Evolutionary conservation across 1,140 invertebrate genomes (phyloP).

Genomic region (Cyclina sinensis): DNA sequence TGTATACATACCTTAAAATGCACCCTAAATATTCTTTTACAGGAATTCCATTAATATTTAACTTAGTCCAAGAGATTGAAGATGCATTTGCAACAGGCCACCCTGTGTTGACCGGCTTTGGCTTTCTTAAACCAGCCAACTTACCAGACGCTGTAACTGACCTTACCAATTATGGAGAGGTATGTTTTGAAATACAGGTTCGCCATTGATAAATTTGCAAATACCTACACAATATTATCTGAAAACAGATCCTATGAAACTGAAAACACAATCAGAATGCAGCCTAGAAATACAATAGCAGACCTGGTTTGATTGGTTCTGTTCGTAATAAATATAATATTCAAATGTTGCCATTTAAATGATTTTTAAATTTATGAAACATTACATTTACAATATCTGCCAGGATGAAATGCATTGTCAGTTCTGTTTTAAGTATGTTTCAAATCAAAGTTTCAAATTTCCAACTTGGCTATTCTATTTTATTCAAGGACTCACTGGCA

Average conservation of each 20-base stretch:
- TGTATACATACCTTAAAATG: neutral
- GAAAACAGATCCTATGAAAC: neutral
- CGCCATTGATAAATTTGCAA: slow-evolving; percentile 18
- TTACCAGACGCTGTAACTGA: slow-evolving; percentile 16
- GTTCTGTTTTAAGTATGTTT: neutral
- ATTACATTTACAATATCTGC: neutral
- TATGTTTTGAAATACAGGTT: no score
- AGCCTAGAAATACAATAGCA: no score
- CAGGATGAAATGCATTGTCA: neutral
- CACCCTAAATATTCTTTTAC: neutral
- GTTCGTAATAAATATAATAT: no score
- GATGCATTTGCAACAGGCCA: slow-evolving; percentile 1
- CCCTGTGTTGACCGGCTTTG: slow-evolving; percentile 20
- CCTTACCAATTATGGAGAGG: slow-evolving; percentile 11
- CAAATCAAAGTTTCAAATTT: neutral
- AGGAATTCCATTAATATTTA: slow-evolving; percentile 23
- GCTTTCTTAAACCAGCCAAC: slow-evolving; percentile 3
- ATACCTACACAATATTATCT: neutral
- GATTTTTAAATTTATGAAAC: no score
- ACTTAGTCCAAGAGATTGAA: slow-evolving; percentile 1
- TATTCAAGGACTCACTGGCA: neutral
- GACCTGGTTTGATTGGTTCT: no score
- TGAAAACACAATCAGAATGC: neutral
- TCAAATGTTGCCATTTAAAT: no score
- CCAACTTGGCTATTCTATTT: neutral